phyloP scores from a whole-genome alignment of 1,140 invertebrate species.

The Drosophila obscura region DNA sequence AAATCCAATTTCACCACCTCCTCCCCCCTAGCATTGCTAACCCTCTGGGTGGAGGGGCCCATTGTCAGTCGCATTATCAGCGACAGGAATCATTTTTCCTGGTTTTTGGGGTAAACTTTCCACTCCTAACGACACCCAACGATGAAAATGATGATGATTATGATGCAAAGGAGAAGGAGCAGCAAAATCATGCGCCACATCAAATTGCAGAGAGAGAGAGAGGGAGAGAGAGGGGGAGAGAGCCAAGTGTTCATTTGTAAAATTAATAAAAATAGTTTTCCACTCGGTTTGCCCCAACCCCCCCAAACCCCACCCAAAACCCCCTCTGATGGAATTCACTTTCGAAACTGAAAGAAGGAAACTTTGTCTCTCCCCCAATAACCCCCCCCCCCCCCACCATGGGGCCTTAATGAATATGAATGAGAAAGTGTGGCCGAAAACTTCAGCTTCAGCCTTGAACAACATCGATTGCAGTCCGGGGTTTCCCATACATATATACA shows the following conservation, averaged over 20 bases:
- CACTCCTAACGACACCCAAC: slow-evolving; percentile 26
- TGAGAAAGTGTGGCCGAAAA: not conserved
- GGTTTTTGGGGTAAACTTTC: slow-evolving; percentile 47
- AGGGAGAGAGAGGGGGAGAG: not conserved
- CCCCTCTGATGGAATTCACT: too few relatives aligned
- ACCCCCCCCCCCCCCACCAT: not conserved
- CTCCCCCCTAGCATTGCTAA: not conserved
- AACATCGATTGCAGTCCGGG: too few relatives aligned
- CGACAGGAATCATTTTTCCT: slow-evolving; percentile 57
- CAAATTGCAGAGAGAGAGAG: slow-evolving; percentile 20
- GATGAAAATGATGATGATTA: slow-evolving; percentile 29
- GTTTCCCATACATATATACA: too few relatives aligned
- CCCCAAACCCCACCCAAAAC: too few relatives aligned
- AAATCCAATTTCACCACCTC: too few relatives aligned
- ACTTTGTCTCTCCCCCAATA: too few relatives aligned
- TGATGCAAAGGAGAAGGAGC: not conserved
- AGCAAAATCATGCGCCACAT: slow-evolving; percentile 5
- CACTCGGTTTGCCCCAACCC: not conserved
- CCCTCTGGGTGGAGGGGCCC: slow-evolving; percentile 6
- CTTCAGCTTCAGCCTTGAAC: too few relatives aligned
- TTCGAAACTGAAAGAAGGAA: too few relatives aligned
- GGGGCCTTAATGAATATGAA: slow-evolving; percentile 33
- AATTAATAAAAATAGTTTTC: slow-evolving; percentile 66
- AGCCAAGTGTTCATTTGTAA: slow-evolving; percentile 56
- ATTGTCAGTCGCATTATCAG: slow-evolving; percentile 55